phyloP scores from a whole-genome alignment of 1,140 invertebrate genomes.

The Cardiocondyla obscurior region DNA sequence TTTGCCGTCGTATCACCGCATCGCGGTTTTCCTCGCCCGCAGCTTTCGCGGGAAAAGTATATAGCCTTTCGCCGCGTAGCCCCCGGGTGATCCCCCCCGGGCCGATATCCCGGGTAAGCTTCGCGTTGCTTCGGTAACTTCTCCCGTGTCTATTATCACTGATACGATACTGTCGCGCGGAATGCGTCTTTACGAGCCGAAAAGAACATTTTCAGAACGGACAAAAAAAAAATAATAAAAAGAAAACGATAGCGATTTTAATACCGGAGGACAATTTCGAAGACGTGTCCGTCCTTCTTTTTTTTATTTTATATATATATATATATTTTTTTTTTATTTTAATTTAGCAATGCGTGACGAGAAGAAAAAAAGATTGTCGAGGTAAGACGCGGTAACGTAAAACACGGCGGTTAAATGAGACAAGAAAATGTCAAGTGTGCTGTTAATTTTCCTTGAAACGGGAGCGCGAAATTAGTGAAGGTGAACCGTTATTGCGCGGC shows the following conservation, averaged over 20 bases:
- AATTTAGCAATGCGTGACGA: background rate
- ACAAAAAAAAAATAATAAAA: no score
- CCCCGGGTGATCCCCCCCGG: conserved; percentile 10
- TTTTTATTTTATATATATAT: background rate
- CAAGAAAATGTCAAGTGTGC: background rate
- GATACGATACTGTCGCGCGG: background rate
- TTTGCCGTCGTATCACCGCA: conserved; percentile 12
- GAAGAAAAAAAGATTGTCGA: background rate
- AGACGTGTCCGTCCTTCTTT: background rate
- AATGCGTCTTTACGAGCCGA: background rate
- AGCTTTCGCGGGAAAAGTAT: conserved; percentile 23
- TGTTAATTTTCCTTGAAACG: background rate
- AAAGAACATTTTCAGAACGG: background rate
- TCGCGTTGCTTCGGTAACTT: conserved; percentile 16
- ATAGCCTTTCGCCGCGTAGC: background rate
- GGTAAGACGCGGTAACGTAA: background rate
- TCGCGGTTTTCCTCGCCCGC: conserved; percentile 32
- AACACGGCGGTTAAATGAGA: background rate
- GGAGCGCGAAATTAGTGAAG: background rate
- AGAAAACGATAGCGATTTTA: background rate
- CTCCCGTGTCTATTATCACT: background rate
- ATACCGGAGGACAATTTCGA: background rate
- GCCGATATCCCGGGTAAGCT: conserved; percentile 22
- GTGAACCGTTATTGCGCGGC: background rate
- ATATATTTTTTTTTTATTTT: background rate